Evolutionary conservation across 2,888 invertebrate genomes (phyloP).

Genomic region (Ormyrus labotus): DNA sequence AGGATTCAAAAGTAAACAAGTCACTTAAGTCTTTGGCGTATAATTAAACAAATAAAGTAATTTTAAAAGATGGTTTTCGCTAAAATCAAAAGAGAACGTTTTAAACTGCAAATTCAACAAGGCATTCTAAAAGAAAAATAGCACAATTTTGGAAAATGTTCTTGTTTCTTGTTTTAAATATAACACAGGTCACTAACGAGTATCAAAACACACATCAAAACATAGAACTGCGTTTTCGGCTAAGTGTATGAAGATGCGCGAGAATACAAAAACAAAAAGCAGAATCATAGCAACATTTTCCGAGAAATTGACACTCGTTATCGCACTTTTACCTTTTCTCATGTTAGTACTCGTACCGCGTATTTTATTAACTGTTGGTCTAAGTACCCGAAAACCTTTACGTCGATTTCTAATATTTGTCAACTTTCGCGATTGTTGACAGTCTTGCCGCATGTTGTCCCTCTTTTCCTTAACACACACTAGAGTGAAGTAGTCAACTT

Average conservation of each 20-base stretch:
- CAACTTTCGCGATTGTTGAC: conserved; percentile 22
- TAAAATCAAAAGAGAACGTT: too few species aligned
- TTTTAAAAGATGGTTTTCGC: too few species aligned
- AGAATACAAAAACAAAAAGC: conserved; percentile 4
- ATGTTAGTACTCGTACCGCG: not conserved
- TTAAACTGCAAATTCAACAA: too few species aligned
- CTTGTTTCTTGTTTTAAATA: not conserved
- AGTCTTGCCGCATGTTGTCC: conserved; percentile 36
- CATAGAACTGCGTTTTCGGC: conserved; percentile 6
- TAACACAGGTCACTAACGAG: too few species aligned
- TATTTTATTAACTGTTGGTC: conserved; percentile 33
- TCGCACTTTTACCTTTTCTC: not conserved
- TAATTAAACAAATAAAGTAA: too few species aligned
- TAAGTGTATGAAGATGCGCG: not conserved
- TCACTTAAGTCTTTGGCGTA: too few species aligned
- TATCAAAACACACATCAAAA: conserved; percentile 9
- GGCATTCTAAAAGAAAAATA: too few species aligned
- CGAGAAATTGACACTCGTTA: not conserved
- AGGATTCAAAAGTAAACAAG: too few species aligned
- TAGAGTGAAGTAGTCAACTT: not conserved
- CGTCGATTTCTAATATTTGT: conserved; percentile 14
- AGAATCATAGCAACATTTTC: conserved; percentile 6
- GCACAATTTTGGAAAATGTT: not conserved
- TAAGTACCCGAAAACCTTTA: conserved; percentile 9
- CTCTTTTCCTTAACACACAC: not conserved